Evolutionary conservation across 2,797 vertebrate species (phyloP).

Genomic region (Oreochromis grahami): DNA sequence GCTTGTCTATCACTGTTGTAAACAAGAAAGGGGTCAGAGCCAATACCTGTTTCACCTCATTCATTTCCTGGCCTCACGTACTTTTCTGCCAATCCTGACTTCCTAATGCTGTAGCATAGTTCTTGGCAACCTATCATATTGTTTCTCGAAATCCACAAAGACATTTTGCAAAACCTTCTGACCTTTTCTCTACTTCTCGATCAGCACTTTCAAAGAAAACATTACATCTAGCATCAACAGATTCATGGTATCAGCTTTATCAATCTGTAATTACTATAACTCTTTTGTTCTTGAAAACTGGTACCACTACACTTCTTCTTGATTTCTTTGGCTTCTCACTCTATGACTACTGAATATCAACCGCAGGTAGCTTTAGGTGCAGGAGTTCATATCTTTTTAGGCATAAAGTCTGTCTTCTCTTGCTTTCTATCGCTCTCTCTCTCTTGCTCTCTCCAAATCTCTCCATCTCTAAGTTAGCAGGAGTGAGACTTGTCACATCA

Average conservation of each 20-base stretch:
- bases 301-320: neutral
- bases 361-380: neutral
- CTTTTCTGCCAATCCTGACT: neutral
- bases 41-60: neutral
- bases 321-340: neutral
- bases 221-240: neutral
- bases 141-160: neutral
- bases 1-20: neutral
- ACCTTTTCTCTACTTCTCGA: neutral
- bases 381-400: neutral
- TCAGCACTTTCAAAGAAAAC: neutral
- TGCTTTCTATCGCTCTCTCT: neutral
- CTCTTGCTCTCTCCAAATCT: neutral
- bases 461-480: conserved; percentile 33
- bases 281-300: neutral
- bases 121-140: neutral
- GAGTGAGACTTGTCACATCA: conserved; percentile 49
- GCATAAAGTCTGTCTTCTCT: neutral
- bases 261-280: neutral
- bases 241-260: neutral
- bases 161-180: neutral
- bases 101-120: neutral
- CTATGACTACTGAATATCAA: neutral
- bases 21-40: neutral
- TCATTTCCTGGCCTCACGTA: neutral